Evolutionary conservation across 53 echinoderm and acorn worm genomes (phyloP).

Genomic region (Mesocentrotus franciscanus): DNA sequence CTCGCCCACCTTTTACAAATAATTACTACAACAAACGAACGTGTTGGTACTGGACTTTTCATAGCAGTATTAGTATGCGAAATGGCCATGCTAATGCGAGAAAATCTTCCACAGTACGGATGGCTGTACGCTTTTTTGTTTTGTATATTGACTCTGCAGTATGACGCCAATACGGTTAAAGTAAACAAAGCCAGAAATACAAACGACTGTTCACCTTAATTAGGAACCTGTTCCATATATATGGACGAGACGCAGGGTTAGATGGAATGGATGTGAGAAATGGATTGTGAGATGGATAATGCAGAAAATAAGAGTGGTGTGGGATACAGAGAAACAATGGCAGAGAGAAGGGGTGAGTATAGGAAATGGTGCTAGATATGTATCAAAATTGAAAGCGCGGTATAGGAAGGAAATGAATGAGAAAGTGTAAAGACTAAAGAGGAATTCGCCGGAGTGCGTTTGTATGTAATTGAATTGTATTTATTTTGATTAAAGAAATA

Average conservation of each 20-base stretch:
- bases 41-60: background rate
- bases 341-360: background rate
- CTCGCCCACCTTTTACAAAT: background rate
- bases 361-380: background rate
- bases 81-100: conserved; percentile 17
- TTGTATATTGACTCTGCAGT: conserved; percentile 50
- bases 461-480: background rate
- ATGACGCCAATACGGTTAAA: conserved; percentile 49
- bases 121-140: background rate
- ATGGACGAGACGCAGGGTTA: background rate
- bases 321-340: background rate
- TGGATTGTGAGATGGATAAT: background rate
- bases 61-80: background rate
- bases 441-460: background rate
- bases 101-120: background rate
- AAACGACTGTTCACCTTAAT: conserved; percentile 59
- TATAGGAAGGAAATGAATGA: background rate
- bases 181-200: conserved; percentile 59
- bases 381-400: background rate
- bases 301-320: background rate
- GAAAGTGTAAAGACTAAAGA: no score
- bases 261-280: background rate
- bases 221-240: conserved; percentile 28
- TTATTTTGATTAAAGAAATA: no score
- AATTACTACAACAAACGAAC: conserved; percentile 29